These are phyloP conservation scores for Cassiopea andromeda DNA, from an alignment of 30 jellyfish, hydroid and myxozoan species.

Conservation along the genomic window DNA sequence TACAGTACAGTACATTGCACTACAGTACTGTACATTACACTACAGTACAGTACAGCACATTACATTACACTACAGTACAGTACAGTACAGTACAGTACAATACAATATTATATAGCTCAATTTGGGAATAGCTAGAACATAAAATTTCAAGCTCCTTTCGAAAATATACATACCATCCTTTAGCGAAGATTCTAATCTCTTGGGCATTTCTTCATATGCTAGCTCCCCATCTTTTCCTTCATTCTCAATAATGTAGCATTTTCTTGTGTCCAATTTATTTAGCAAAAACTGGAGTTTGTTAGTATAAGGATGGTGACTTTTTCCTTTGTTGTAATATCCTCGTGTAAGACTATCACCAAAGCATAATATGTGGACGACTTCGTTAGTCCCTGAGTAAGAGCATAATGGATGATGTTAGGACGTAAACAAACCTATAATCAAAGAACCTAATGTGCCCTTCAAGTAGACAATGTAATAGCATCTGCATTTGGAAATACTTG, in stretches of 20 bases:
- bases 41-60: too few relatives aligned
- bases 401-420: not conserved
- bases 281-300: constrained; percentile 75
- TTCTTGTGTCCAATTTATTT: constrained; percentile 85
- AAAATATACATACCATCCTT: constrained; percentile 32
- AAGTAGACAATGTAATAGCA: too few relatives aligned
- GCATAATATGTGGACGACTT: constrained; percentile 82
- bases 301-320: constrained; percentile 96
- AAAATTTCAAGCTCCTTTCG: too few relatives aligned
- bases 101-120: not conserved
- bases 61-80: too few relatives aligned
- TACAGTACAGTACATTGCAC: too few relatives aligned
- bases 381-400: constrained; percentile 70
- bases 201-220: constrained; percentile 95
- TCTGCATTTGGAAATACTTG: too few relatives aligned
- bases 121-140: too few relatives aligned
- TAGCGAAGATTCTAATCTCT: constrained; percentile 71
- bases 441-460: too few relatives aligned
- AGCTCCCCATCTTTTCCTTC: constrained; percentile 97
- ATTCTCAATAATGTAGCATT: constrained; percentile 85
- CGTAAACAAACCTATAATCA: too few relatives aligned
- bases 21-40: too few relatives aligned
- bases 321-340: constrained; percentile 96
- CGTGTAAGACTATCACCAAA: constrained; percentile 98
- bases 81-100: too few relatives aligned